Evolutionary conservation across 1,140 invertebrate genomes (phyloP).

Genomic region (Planococcus citri): DNA sequence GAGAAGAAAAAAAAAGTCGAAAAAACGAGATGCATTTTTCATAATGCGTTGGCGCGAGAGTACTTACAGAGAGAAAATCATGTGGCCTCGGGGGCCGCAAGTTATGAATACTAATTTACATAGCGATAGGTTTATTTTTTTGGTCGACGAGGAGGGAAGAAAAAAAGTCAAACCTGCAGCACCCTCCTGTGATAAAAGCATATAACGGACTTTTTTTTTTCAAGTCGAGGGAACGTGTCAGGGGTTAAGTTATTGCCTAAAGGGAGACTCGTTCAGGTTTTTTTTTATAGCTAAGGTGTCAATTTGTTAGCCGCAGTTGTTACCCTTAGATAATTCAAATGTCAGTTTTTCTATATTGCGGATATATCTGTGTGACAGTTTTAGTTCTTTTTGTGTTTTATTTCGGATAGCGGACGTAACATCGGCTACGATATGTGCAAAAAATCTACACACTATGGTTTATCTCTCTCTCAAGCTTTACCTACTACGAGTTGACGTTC

Average conservation of each 20-base stretch:
- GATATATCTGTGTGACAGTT: not conserved
- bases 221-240: not conserved
- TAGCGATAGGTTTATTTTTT: not conserved
- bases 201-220: not conserved
- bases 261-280: not conserved
- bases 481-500: too few species aligned
- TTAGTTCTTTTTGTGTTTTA: too few species aligned
- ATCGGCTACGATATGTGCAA: too few species aligned
- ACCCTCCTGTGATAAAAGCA: not conserved
- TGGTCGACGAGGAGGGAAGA: not conserved
- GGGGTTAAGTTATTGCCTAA: not conserved
- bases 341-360: not conserved
- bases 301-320: constrained; percentile 6
- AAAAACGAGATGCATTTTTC: too few species aligned
- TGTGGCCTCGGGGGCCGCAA: not conserved
- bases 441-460: too few species aligned
- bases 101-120: constrained; percentile 2
- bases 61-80: too few species aligned
- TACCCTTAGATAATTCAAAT: not conserved
- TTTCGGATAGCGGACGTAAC: too few species aligned
- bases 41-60: too few species aligned
- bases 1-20: not conserved
- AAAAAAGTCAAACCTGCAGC: not conserved
- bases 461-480: too few species aligned
- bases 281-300: not conserved